phyloP scores from a whole-genome alignment of 2,888 invertebrate genomes.

The Crioceris asparagi region DNA sequence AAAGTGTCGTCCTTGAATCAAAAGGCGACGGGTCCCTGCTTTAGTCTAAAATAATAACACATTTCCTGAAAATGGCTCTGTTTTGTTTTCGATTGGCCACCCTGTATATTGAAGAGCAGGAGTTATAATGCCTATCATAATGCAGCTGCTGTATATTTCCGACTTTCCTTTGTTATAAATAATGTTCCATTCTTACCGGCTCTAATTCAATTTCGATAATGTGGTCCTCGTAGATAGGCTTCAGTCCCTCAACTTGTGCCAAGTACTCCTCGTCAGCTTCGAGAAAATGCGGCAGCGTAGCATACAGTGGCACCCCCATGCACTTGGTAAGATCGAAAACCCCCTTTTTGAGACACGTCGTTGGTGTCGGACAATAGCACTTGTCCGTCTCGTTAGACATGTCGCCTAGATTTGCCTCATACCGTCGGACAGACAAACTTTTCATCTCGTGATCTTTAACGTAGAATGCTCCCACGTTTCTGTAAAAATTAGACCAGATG shows the following conservation, averaged over 20 bases:
- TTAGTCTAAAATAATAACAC: too few relatives aligned
- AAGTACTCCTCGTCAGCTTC: slow-evolving; percentile 42
- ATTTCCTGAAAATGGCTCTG: too few relatives aligned
- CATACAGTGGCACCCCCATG: slow-evolving; percentile 59
- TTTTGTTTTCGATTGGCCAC: background rate
- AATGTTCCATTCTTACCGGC: too few relatives aligned
- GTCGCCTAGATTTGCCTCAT: slow-evolving; percentile 60
- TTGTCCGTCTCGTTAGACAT: slow-evolving; percentile 43
- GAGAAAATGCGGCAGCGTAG: slow-evolving; percentile 70
- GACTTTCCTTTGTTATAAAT: background rate
- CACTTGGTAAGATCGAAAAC: slow-evolving; percentile 59
- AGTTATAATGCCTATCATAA: too few relatives aligned
- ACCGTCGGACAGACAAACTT: slow-evolving; percentile 57
- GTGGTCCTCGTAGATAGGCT: slow-evolving; percentile 58
- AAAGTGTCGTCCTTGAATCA: too few relatives aligned
- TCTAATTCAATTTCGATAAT: slow-evolving; percentile 68
- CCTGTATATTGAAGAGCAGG: background rate
- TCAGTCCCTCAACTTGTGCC: slow-evolving; percentile 47
- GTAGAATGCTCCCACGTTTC: slow-evolving; percentile 52
- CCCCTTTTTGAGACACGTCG: slow-evolving; percentile 59
- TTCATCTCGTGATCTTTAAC: slow-evolving; percentile 47
- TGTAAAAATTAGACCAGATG: slow-evolving; percentile 25
- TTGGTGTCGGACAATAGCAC: slow-evolving; percentile 46
- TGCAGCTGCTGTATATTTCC: too few relatives aligned
- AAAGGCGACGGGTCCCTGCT: too few relatives aligned